Percentiles rank a stretch among this genome's conserved stretches.
phyloP scores from a whole-genome alignment of 2,888 invertebrate genomes.

The Leptinotarsa peninsularis region DNA sequence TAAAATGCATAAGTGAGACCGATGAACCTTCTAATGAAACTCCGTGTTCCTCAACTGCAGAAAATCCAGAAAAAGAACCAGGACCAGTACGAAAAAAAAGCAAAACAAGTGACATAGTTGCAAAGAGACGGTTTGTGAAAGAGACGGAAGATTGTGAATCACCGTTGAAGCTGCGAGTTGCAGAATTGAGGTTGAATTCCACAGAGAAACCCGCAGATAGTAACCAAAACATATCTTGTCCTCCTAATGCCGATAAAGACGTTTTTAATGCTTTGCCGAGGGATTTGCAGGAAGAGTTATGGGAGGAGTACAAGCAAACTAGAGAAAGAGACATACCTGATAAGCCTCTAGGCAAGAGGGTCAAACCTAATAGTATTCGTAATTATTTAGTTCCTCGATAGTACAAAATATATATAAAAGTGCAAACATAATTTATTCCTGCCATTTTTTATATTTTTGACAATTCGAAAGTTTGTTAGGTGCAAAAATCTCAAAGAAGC shows the following conservation, averaged over 20 bases:
- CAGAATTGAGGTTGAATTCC: conserved; percentile 75
- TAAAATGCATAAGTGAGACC: conserved; percentile 68
- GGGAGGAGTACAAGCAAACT: conserved; percentile 72
- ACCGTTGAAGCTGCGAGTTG: conserved; percentile 77
- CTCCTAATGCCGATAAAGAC: conserved; percentile 75
- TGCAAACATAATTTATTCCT: neutral
- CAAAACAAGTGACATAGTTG: conserved; percentile 59
- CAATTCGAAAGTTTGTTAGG: neutral
- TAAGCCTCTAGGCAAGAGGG: conserved; percentile 69
- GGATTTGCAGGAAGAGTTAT: conserved; percentile 80
- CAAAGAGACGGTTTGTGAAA: conserved; percentile 33
- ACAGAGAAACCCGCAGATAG: conserved; percentile 28
- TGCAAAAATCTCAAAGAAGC: neutral
- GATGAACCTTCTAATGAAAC: conserved; percentile 29
- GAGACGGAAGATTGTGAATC: conserved; percentile 70
- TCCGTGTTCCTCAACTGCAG: conserved; percentile 61
- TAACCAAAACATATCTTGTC: conserved; percentile 65
- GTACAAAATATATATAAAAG: neutral
- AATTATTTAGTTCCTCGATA: conserved; percentile 70
- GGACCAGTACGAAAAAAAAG: conserved; percentile 84
- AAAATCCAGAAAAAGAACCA: conserved; percentile 74
- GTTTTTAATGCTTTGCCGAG: conserved; percentile 79
- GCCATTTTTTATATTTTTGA: neutral
- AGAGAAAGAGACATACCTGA: conserved; percentile 46
- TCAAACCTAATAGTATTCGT: conserved; percentile 74